Conservation (phyloP, 2,113 vertebrate species). For the Vicugna pacos region DNA sequence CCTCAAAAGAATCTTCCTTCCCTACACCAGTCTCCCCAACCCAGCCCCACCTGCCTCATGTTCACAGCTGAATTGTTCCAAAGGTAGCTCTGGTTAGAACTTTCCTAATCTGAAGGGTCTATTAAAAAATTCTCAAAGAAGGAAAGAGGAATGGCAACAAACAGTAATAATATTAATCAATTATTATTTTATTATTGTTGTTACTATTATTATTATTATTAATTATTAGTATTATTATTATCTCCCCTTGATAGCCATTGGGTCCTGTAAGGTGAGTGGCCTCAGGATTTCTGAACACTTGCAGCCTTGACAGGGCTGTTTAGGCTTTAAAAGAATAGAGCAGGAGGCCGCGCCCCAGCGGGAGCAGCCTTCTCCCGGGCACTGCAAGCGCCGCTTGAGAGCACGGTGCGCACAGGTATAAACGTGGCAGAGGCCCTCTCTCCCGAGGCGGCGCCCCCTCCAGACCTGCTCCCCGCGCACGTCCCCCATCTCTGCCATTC, state of each 20-base stretch:
- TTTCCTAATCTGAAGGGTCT: background rate
- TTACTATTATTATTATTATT: too few species aligned
- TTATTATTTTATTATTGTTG: too few species aligned
- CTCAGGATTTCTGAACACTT: background rate
- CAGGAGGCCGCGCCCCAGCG: constrained; percentile 4
- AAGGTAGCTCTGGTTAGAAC: constrained; percentile 16
- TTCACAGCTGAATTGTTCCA: background rate
- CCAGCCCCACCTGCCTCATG: background rate
- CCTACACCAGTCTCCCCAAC: background rate
- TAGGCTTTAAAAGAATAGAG: constrained; percentile 51
- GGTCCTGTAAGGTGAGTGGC: background rate
- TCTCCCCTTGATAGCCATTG: background rate
- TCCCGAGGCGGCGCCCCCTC: background rate
- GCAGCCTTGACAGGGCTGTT: background rate
- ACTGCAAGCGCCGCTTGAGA: background rate
- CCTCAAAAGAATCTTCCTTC: background rate
- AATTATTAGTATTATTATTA: too few species aligned
- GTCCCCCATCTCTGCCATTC: background rate
- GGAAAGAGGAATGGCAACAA: background rate
- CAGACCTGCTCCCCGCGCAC: background rate
- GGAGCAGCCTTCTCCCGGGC: background rate
- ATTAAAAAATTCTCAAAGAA: background rate
- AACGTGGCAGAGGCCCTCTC: constrained; percentile 23
- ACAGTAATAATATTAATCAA: too few species aligned
- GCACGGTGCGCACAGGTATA: background rate